These are phyloP conservation scores for Leptogaster cylindrica DNA, from an alignment of 2,888 invertebrate species.

Conservation along the genomic window DNA sequence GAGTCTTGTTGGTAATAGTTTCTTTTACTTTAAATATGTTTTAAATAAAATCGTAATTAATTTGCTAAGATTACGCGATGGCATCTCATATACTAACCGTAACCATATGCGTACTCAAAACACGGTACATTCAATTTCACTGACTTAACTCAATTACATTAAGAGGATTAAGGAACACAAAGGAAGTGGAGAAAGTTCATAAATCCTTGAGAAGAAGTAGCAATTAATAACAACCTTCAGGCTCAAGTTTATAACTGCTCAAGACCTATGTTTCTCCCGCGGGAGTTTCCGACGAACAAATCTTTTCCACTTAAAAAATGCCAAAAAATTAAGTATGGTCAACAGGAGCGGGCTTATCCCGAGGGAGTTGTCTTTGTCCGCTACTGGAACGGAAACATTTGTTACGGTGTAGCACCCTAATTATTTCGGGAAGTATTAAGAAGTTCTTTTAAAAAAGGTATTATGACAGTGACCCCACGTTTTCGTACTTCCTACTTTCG, in stretches of 20 bases:
- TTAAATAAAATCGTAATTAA: no score
- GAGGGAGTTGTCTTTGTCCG: not conserved
- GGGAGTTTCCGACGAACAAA: not conserved
- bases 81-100: no score
- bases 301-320: not conserved
- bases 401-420: constrained; percentile 5
- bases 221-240: constrained; percentile 24
- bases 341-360: constrained; percentile 16
- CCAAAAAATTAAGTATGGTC: constrained; percentile 19
- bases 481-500: not conserved
- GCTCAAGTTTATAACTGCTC: not conserved
- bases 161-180: constrained; percentile 3
- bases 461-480: not conserved
- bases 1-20: no score
- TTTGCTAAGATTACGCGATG: no score
- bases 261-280: not conserved
- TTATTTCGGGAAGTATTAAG: constrained; percentile 1
- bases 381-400: not conserved
- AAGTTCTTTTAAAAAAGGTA: not conserved
- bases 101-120: no score
- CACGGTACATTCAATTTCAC: no score
- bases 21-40: no score
- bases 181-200: not conserved
- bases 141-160: constrained; percentile 16
- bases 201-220: constrained; percentile 19